Evolutionary conservation across 2,888 invertebrate species (phyloP).

Genomic region (Lordiphosa andalusiaca): DNA sequence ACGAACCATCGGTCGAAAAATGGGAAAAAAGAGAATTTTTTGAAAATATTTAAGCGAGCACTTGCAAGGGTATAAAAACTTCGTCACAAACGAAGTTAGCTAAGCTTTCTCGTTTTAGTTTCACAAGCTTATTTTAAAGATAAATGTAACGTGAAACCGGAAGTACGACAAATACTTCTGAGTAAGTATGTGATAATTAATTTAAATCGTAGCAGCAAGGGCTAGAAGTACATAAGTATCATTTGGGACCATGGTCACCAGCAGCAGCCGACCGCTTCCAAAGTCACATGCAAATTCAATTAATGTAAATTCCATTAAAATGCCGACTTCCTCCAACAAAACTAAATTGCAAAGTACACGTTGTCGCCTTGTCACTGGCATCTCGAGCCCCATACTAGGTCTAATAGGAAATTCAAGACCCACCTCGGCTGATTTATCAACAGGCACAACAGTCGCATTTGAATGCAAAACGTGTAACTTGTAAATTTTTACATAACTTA

Average conservation of each 20-base stretch:
- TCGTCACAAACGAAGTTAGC: too few species aligned
- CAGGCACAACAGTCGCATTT: constrained; percentile 34
- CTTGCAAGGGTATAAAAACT: too few species aligned
- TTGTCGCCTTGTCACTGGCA: constrained; percentile 55
- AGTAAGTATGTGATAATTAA: too few species aligned
- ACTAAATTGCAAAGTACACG: constrained; percentile 25
- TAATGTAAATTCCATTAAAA: constrained; percentile 39
- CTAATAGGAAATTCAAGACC: constrained; percentile 62
- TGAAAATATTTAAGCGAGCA: too few species aligned
- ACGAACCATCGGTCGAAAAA: too few species aligned
- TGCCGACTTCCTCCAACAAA: constrained; percentile 40
- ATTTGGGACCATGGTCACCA: background rate
- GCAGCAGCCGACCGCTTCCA: constrained; percentile 6
- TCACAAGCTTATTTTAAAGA: too few species aligned
- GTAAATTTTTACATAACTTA: constrained; percentile 60
- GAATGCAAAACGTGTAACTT: constrained; percentile 63
- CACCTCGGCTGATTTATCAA: constrained; percentile 55
- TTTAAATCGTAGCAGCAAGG: too few species aligned
- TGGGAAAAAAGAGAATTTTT: too few species aligned
- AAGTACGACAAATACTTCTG: too few species aligned
- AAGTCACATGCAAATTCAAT: constrained; percentile 42
- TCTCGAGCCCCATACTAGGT: constrained; percentile 7
- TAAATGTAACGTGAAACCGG: too few species aligned
- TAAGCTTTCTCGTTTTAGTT: too few species aligned
- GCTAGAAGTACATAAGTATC: too few species aligned